phyloP scores from a whole-genome alignment of 2,797 vertebrate genomes.

The Cuniculus paca region DNA sequence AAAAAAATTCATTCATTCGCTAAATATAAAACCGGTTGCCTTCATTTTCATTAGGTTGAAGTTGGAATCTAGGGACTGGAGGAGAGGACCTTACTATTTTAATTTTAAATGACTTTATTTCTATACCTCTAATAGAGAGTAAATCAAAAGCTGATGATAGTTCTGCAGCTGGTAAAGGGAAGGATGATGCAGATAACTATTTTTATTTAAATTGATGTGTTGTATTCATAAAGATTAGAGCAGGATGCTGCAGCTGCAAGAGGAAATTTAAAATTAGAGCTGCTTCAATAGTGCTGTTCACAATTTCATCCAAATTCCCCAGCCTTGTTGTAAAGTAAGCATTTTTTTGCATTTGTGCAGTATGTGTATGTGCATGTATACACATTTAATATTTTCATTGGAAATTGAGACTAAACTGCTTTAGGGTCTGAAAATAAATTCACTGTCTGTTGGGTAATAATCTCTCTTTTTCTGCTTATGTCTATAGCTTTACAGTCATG shows the following conservation, averaged over 20 bases:
- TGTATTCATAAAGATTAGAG: slow-evolving; percentile 82
- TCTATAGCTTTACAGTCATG: slow-evolving; percentile 10
- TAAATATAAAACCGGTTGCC: slow-evolving; percentile 57
- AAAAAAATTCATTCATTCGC: slow-evolving; percentile 13
- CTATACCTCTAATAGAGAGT: slow-evolving; percentile 72
- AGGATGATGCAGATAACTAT: slow-evolving; percentile 78
- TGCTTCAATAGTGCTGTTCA: slow-evolving; percentile 71
- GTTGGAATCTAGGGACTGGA: slow-evolving; percentile 1
- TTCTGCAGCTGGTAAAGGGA: slow-evolving; percentile 78
- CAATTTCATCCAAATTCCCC: slow-evolving; percentile 67
- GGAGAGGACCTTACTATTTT: slow-evolving; percentile 68
- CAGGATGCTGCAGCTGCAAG: slow-evolving; percentile 81
- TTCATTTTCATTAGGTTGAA: slow-evolving; percentile 31
- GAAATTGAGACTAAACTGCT: slow-evolving; percentile 36
- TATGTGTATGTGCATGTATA: background rate
- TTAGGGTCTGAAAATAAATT: slow-evolving; percentile 66
- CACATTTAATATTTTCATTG: slow-evolving; percentile 62
- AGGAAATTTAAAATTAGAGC: slow-evolving; percentile 83
- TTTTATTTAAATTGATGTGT: slow-evolving; percentile 84
- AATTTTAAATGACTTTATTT: slow-evolving; percentile 80
- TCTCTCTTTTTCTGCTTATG: background rate
- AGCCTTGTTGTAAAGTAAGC: slow-evolving; percentile 66
- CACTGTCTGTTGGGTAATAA: slow-evolving; percentile 7
- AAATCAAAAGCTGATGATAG: slow-evolving; percentile 65
- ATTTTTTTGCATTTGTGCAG: slow-evolving; percentile 42